A percentile compares a stretch with the other conserved stretches of the same genome.
phyloP scores from a whole-genome alignment of 2,113 vertebrate genomes.

The Cephalophus harveyi region DNA sequence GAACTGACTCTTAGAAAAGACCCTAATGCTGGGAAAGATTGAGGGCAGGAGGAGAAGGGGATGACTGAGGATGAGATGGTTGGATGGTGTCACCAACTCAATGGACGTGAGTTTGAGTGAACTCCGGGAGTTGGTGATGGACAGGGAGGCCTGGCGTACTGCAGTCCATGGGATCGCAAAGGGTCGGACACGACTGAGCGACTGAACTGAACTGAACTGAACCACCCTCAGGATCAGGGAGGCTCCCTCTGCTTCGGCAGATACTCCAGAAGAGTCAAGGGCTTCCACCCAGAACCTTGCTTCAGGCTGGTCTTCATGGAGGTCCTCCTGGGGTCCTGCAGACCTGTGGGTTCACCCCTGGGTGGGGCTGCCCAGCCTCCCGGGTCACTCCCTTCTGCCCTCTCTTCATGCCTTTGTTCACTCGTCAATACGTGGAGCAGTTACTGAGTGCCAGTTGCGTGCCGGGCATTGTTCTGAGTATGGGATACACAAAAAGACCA shows the following conservation, averaged over 20 bases:
- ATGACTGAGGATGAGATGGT: not conserved
- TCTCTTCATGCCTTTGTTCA: not conserved
- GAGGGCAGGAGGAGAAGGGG: not conserved
- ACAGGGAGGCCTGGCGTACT: not conserved
- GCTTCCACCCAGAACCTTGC: not conserved
- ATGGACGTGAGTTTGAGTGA: not conserved
- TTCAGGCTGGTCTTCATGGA: not conserved
- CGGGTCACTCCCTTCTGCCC: not conserved
- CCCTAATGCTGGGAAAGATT: not conserved
- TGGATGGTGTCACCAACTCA: not conserved
- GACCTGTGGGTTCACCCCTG: not conserved
- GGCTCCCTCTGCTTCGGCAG: accelerated
- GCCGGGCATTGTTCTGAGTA: not conserved
- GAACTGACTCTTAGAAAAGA: not conserved
- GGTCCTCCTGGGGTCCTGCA: not conserved
- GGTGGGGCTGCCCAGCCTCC: not conserved
- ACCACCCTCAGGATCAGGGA: accelerated
- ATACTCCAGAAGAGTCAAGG: not conserved
- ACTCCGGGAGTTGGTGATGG: not conserved
- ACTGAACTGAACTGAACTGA: not conserved
- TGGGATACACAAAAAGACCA: not conserved
- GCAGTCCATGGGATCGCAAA: not conserved
- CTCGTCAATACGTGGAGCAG: not conserved
- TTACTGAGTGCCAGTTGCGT: accelerated
- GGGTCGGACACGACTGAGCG: not conserved